Evolutionary conservation across 2,888 invertebrate species (phyloP).

Genomic region (Pogonocherus hispidulus): DNA sequence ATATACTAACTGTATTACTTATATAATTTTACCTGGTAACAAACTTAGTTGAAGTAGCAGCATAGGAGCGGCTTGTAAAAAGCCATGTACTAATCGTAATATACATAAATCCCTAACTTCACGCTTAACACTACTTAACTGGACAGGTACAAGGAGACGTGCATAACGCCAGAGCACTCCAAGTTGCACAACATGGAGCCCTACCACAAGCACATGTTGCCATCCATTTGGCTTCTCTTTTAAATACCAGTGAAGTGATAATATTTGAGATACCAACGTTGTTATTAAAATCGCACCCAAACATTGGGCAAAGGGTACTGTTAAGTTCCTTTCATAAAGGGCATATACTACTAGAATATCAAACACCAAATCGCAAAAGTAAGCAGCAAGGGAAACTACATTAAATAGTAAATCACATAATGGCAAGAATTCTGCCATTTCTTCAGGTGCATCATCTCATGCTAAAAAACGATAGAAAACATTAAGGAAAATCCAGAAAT

Average conservation of each 20-base stretch:
- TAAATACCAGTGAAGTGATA: slow-evolving; percentile 79
- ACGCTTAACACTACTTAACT: slow-evolving; percentile 84
- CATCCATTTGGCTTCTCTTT: slow-evolving; percentile 63
- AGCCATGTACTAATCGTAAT: slow-evolving; percentile 87
- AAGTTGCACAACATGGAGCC: slow-evolving; percentile 78
- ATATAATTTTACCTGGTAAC: slow-evolving; percentile 64
- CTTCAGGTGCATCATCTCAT: slow-evolving; percentile 64
- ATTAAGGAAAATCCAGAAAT: slow-evolving; percentile 36
- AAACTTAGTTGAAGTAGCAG: slow-evolving; percentile 85
- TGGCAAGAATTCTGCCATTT: slow-evolving; percentile 87
- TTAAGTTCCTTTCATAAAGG: slow-evolving; percentile 78
- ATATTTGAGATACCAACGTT: slow-evolving; percentile 80
- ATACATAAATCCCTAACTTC: slow-evolving; percentile 84
- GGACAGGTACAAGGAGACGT: slow-evolving; percentile 86
- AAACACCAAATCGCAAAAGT: slow-evolving; percentile 93
- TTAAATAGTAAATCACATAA: slow-evolving; percentile 93
- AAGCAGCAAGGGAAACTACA: slow-evolving; percentile 89
- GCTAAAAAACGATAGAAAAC: slow-evolving; percentile 53
- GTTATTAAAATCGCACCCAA: slow-evolving; percentile 81
- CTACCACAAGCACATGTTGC: slow-evolving; percentile 71
- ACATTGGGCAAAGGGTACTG: slow-evolving; percentile 77
- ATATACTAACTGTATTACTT: background rate
- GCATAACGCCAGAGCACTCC: slow-evolving; percentile 88
- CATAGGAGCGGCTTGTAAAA: slow-evolving; percentile 92
- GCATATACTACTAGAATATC: slow-evolving; percentile 90